phyloP scores from a whole-genome alignment of 2,797 vertebrate species.

The Tenualosa ilisha region DNA sequence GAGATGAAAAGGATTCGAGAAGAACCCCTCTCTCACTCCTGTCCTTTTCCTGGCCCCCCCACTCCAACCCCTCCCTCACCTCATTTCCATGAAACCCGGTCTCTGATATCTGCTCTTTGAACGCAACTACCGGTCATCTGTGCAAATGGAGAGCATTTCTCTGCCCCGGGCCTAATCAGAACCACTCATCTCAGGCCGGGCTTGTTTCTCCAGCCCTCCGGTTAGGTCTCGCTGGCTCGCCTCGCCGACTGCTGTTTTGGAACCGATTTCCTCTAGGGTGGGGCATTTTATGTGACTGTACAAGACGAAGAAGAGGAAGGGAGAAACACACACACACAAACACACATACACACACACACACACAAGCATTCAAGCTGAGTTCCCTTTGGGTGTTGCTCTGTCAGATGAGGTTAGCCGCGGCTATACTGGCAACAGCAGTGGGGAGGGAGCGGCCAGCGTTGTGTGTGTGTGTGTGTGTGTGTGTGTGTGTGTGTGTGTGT shows the following conservation, averaged over 20 bases:
- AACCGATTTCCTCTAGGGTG: constrained; percentile 63
- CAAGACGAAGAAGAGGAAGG: not conserved
- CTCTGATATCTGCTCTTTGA: constrained; percentile 32
- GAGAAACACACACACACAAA: constrained; percentile 52
- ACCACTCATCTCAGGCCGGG: constrained; percentile 53
- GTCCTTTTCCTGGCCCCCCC: not conserved
- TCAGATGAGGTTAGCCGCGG: constrained; percentile 52
- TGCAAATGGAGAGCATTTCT: not conserved
- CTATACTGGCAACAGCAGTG: constrained; percentile 4
- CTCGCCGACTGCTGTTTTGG: constrained; percentile 54
- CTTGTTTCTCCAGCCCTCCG: constrained; percentile 31
- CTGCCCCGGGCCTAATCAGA: constrained; percentile 53
- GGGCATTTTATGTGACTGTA: constrained; percentile 62
- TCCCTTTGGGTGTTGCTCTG: constrained; percentile 56
- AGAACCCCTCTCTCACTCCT: too few relatives aligned
- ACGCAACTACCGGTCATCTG: constrained; percentile 45
- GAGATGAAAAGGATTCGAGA: not conserved
- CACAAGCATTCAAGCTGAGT: not conserved
- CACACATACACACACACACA: constrained; percentile 46
- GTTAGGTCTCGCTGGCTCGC: constrained; percentile 50
- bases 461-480: constrained; percentile 11
- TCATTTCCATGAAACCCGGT: not conserved
- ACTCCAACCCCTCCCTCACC: not conserved
- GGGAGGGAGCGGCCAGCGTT: constrained; percentile 1
- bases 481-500: not conserved